These are phyloP conservation scores for Cariama cristata DNA, from an alignment of 2,113 vertebrate genomes.

Conservation along the genomic window DNA sequence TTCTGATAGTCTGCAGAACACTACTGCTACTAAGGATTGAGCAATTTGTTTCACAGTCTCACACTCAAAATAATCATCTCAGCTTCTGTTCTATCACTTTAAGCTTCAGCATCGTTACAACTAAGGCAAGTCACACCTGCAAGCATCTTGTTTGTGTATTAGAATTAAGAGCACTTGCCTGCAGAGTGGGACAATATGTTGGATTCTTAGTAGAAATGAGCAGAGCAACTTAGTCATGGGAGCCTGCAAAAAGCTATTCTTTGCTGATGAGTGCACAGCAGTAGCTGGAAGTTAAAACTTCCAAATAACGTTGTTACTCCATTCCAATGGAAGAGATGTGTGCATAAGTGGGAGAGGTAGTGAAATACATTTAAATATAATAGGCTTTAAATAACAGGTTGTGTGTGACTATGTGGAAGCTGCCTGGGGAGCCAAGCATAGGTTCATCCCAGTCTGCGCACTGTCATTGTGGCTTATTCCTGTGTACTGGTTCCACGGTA, in stretches of 20 bases:
- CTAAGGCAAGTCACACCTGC: not conserved
- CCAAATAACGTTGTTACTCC: not conserved
- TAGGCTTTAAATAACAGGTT: not conserved
- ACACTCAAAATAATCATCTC: not conserved
- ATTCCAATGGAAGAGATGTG: not conserved
- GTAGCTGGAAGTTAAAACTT: not conserved
- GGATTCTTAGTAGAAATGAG: not conserved
- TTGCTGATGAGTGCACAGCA: not conserved
- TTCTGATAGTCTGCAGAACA: not conserved
- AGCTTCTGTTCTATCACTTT: constrained; percentile 8
- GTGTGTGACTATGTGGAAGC: not conserved
- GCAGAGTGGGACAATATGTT: not conserved
- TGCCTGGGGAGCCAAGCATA: not conserved
- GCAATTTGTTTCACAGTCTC: not conserved
- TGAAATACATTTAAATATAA: not conserved
- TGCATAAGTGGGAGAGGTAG: not conserved
- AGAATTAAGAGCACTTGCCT: not conserved
- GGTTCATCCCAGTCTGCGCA: not conserved
- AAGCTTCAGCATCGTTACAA: constrained; percentile 11
- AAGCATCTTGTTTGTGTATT: not conserved
- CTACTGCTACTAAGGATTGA: not conserved
- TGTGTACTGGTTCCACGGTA: not conserved
- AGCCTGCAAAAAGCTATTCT: not conserved
- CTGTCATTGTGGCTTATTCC: not conserved
- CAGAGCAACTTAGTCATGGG: not conserved